Evolutionary conservation across 1,140 invertebrate genomes (phyloP), one percentile per base, ranked within the genome.

Genomic region (Plodia interpunctella): DNA sequence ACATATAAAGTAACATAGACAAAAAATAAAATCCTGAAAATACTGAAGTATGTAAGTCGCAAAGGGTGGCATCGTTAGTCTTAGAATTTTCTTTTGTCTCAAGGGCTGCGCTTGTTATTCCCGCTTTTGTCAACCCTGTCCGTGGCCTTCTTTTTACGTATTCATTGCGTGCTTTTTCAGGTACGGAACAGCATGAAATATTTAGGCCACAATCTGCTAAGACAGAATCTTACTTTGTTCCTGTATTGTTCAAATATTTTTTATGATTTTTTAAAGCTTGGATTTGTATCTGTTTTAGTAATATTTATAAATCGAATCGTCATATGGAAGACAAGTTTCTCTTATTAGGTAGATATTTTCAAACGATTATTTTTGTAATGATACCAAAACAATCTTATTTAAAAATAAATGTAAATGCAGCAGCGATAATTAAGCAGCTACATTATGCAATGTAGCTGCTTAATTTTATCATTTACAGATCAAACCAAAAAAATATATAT

Each of bases 11-110:
- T 5, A 10, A 11, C 11, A 32, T 32, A 1, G 3, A 32, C 11
- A 15, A 4, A 21, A 52, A 53, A 53, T 25, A 53, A 21, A 53
- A 25, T 53, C 21, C 10, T 25, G 13, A n/a, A 25, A 53, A 21
- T 25, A 25, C 21, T 25, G 21, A 25, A 2, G 21, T 25, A 25
- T 2, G 21, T 25, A 69, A 66, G 49, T 54, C 61, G 52, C n/a
- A 25, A 53, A 66, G 55, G 49, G 57, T 64, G 64, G 66, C 66
- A 63, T 78, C 74, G 76, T 78, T 78, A 78, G 67, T 49, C 65
- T 66, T 65, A 74, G 75, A 70, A 66, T 66, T 66, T 72, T 66
- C 74, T 74, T 74, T 78, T 78, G 73, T 78, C 76, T 71, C 67
- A 73, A 76, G 73, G 51, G 64, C 49, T 68, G 60, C 59, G 64